Evolutionary conservation across 2,113 vertebrate species (phyloP), one percentile per base, ranked within the genome.

Genomic region (Crotalus helleri): DNA sequence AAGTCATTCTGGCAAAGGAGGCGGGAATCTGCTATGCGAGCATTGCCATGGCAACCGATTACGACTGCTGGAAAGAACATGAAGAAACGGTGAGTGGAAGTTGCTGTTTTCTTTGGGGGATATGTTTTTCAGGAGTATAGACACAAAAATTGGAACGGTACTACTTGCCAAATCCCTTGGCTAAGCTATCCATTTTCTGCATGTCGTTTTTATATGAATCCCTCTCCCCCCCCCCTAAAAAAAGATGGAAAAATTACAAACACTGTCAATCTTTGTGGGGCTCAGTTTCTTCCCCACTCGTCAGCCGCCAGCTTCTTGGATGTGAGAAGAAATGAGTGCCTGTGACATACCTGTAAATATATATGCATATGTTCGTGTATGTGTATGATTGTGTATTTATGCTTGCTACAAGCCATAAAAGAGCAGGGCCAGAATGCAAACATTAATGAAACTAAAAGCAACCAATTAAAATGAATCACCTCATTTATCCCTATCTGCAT

Each of bases 31-130:
- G 99, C 97, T 99, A 99, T 86, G 99, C 99, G 91, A 98, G 98
- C 96, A 98, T 99, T 29, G 99, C 99, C 95, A 98, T 99, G 99
- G 99, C 99, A 94, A 99, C 99, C 0, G 99, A 99, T 98, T 99
- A 99, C 0, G 99, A 99, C 96, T 99, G 98, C 96, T 99, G 99
- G 99, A 99, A 99, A 96, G 99, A 99, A 85, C 98, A 99, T 0
- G 99, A 99, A 96, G 99, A 99, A 96, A 98, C 98, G 92, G 99
- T 99, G 95, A 98, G 98, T 98, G 64, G 64, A 93, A 85, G 11
- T n/a, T 33, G 13, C 89, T 93, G 44, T 90, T 94, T 85, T 49
- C 12, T 29, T 85, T 44, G 87, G 21, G 87, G 87, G 21, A 2
- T 33, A 58, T 39, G 29, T 5, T 39, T 59, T 49, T 21, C 23